phyloP scores from a whole-genome alignment of 2,888 invertebrate species.

The Orthosia gothica region DNA sequence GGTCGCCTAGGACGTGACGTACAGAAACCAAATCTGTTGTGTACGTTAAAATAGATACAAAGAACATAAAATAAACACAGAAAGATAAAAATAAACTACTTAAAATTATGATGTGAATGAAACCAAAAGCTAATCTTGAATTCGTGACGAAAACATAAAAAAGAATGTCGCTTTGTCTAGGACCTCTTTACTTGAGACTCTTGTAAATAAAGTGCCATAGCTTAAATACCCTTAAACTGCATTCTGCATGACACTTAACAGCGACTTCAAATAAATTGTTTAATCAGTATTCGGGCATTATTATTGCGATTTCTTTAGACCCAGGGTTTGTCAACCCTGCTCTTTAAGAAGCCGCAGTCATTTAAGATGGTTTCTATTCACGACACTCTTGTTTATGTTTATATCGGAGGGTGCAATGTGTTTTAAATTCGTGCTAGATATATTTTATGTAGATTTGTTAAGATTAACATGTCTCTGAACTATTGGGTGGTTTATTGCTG shows the following conservation, averaged over 20 bases:
- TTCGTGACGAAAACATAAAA: too few species aligned
- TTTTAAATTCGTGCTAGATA: conserved; percentile 71
- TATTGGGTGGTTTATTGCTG: conserved; percentile 41
- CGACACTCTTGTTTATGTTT: conserved; percentile 63
- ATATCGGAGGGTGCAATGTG: conserved; percentile 59
- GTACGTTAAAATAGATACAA: too few species aligned
- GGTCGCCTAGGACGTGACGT: too few species aligned
- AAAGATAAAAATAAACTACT: too few species aligned
- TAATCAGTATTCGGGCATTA: not conserved
- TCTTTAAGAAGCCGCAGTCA: conserved; percentile 59
- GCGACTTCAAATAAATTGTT: not conserved
- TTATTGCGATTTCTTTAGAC: not conserved
- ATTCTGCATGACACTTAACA: not conserved
- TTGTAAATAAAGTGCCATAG: not conserved
- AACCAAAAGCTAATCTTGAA: too few species aligned
- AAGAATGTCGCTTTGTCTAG: too few species aligned
- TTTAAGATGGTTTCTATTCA: conserved; percentile 80
- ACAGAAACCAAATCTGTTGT: too few species aligned
- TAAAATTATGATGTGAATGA: too few species aligned
- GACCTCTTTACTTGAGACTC: not conserved
- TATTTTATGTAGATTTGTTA: conserved; percentile 74
- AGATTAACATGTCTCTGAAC: conserved; percentile 58
- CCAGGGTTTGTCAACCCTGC: conserved; percentile 28
- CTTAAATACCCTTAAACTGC: not conserved
- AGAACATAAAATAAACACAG: too few species aligned